A percentile compares a stretch with the other conserved stretches of the same genome.
phyloP scores from a whole-genome alignment of 1,140 invertebrate genomes.

The Ganaspis sp. region DNA sequence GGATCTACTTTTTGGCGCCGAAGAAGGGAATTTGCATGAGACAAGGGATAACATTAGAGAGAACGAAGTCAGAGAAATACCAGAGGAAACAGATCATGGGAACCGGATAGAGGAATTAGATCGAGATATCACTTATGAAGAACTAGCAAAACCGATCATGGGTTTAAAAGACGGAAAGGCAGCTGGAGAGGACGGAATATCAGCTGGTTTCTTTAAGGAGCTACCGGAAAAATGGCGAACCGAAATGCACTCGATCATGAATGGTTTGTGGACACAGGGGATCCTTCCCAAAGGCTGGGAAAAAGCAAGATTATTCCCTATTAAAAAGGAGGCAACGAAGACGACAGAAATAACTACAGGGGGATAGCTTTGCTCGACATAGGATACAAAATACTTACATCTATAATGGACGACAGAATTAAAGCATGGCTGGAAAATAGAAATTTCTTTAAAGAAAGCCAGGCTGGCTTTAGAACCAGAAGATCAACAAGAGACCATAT shows the following conservation, averaged over 20 bases:
- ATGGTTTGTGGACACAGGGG: conserved; percentile 20
- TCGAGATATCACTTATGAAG: not conserved
- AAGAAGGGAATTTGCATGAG: not conserved
- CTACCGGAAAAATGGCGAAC: conserved; percentile 1
- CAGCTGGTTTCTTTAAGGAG: conserved; percentile 24
- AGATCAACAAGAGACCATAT: conserved; percentile 11
- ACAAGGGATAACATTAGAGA: not conserved
- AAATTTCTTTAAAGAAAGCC: conserved; percentile 4
- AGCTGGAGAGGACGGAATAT: conserved; percentile 32
- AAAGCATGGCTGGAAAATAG: not conserved
- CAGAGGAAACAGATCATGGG: not conserved
- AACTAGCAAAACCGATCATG: not conserved
- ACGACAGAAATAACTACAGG: conserved; percentile 10
- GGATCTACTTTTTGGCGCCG: not conserved
- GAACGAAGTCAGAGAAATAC: not conserved
- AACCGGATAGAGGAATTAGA: not conserved
- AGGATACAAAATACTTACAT: not conserved
- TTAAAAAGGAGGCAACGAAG: not conserved
- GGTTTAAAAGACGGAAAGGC: conserved; percentile 28
- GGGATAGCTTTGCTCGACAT: not conserved
- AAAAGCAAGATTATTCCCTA: conserved; percentile 24
- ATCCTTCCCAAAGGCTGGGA: conserved; percentile 27
- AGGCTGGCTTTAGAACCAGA: not conserved
- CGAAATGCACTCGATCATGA: conserved; percentile 7
- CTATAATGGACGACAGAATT: not conserved